A percentile compares a stretch with the other conserved stretches of the same genome.
Evolutionary conservation across 2,113 vertebrate genomes (phyloP).

Genomic region (Acrocephalus arundinaceus): DNA sequence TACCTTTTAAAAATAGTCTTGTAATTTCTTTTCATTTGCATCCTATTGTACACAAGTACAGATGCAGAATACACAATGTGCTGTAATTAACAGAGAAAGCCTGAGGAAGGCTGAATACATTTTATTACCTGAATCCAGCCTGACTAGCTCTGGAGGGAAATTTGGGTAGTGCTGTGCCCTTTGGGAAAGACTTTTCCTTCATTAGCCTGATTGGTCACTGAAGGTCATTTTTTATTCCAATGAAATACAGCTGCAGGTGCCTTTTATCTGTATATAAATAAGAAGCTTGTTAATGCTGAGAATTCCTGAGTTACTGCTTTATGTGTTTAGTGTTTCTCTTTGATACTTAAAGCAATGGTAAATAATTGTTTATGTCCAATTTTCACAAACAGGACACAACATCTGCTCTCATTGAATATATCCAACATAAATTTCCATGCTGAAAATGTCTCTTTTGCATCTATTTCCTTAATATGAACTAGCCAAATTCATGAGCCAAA

Average conservation of each 20-base stretch:
- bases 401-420: not conserved
- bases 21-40: slow-evolving; percentile 23
- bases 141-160: not conserved
- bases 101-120: not conserved
- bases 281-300: not conserved
- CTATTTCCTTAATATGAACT: not conserved
- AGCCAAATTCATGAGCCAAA: not conserved
- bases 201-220: slow-evolving; percentile 29
- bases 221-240: slow-evolving; percentile 29
- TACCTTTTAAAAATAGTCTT: slow-evolving; percentile 17
- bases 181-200: slow-evolving; percentile 16
- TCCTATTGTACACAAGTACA: not conserved
- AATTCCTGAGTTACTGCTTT: not conserved
- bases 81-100: slow-evolving; percentile 29
- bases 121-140: slow-evolving; percentile 8
- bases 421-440: not conserved
- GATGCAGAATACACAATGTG: not conserved
- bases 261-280: slow-evolving; percentile 45
- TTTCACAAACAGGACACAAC: not conserved
- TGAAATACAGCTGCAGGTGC: slow-evolving; percentile 24
- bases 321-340: not conserved
- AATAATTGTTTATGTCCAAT: slow-evolving; percentile 35
- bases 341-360: slow-evolving; percentile 37
- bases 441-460: slow-evolving; percentile 48
- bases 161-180: not conserved